A percentile compares a stretch with the other conserved stretches of the same genome.
Conservation (phyloP, 2,113 vertebrate species). For the Notarius quadriscutis region DNA sequence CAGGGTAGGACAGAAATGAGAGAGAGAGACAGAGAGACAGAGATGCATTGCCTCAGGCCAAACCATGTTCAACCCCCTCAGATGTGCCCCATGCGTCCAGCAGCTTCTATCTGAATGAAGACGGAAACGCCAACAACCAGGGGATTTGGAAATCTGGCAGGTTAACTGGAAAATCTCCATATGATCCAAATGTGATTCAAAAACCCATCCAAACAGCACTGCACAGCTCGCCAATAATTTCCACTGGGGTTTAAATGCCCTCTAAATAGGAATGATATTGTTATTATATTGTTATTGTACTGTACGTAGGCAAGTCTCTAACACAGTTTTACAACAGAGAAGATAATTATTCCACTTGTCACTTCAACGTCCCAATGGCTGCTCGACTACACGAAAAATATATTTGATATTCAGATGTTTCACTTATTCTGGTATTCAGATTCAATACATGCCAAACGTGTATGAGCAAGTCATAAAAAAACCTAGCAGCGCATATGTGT, state of each 20-base stretch:
- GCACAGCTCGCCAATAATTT: constrained; percentile 35
- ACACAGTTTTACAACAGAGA: constrained; percentile 30
- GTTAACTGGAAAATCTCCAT: constrained; percentile 61
- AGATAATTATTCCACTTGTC: constrained; percentile 33
- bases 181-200: constrained; percentile 61
- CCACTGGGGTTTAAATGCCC: constrained; percentile 40
- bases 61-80: constrained; percentile 41
- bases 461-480: background rate
- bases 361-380: constrained; percentile 6
- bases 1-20: constrained; percentile 70
- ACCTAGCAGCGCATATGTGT: too few relatives aligned
- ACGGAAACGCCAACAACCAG: constrained; percentile 34
- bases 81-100: constrained; percentile 40
- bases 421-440: background rate
- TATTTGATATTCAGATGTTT: constrained; percentile 5
- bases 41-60: constrained; percentile 39
- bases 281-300: constrained; percentile 46
- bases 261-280: constrained; percentile 44
- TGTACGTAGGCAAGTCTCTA: constrained; percentile 25
- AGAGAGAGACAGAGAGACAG: constrained; percentile 19
- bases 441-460: background rate
- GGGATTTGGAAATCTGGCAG: constrained; percentile 59
- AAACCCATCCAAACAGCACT: constrained; percentile 47
- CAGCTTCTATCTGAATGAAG: constrained; percentile 41
- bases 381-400: constrained; percentile 24